Evolutionary conservation across 2,113 vertebrate species (phyloP), one percentile per base, ranked within the genome.

Genomic region (Salvelinus namaycush): DNA sequence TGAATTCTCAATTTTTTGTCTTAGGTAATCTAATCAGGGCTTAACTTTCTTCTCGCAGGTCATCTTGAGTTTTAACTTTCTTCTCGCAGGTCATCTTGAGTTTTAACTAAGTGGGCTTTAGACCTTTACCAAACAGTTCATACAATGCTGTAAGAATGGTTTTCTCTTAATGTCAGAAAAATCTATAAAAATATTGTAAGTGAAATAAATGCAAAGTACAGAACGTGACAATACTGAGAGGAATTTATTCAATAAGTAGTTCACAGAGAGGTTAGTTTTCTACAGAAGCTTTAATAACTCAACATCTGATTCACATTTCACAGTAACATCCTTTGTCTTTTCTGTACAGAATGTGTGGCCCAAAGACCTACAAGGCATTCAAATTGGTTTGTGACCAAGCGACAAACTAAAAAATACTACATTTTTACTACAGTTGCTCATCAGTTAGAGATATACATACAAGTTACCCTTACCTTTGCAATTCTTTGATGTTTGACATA

Each of bases 201-300:
- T 48, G 11, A 70, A 24, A 22, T 9, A 34, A 70, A 69, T 44
- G 34, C 11, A 9, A 14, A 3, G 20, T 9, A 39, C 31, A 26
- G 5, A 31, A n/a, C 65, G 49, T 68, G 31, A 81, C 29, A 6
- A 34, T 26, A 86, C 86, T 82, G 82, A 90, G 80, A 74, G 11
- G 74, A 4, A 71, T 79, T 60, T 9, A 60, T 20, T 78, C 68
- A 81, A 79, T 74, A 9, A 68, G 11, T 20, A 57, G 3, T 57
- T 16, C 54, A 14, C 51, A 64, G n/a, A 24, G 9, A 13, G 64
- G 9, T 70, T 20, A 80, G 7, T 85, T 88, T 81, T 89, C 91
- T 93, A 92, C 82, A 86, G 84, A 92, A 92, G 92, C 92, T 92
- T 94, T 89, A 93, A 87, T 91, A 75, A 24, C 16, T 78, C 49